A percentile compares a stretch with the other conserved stretches of the same genome.
These are phyloP conservation scores for Lordiphosa clarofinis DNA, from an alignment of 1,140 invertebrate species.

Conservation along the genomic window DNA sequence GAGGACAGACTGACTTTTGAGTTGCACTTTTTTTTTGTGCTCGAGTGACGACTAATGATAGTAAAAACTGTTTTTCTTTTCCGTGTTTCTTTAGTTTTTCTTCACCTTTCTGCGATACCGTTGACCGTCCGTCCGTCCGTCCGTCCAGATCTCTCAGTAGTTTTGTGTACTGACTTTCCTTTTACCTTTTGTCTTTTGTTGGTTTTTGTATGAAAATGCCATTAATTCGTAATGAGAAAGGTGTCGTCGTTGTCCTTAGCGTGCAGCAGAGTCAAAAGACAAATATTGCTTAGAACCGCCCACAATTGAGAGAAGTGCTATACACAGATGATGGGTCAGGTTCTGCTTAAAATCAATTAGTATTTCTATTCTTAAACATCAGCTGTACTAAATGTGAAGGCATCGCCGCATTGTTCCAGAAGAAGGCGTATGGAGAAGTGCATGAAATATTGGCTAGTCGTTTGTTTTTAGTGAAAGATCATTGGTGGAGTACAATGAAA, in stretches of 20 bases:
- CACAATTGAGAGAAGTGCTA: constrained; percentile 6
- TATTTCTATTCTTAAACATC: constrained; percentile 41
- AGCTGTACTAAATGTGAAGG: constrained; percentile 51
- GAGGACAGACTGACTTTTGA: constrained; percentile 29
- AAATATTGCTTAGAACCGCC: constrained; percentile 63
- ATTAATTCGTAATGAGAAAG: constrained; percentile 79
- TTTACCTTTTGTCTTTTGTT: constrained; percentile 35
- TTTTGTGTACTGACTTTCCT: constrained; percentile 42
- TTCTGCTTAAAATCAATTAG: constrained; percentile 78
- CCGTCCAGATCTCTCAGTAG: constrained; percentile 7
- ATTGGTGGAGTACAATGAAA: too few relatives aligned
- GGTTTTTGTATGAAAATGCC: constrained; percentile 40
- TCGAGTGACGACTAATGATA: constrained; percentile 64
- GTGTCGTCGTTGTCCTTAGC: constrained; percentile 47
- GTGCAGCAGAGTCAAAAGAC: constrained; percentile 62
- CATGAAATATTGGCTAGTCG: constrained; percentile 9
- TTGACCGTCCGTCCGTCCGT: not conserved
- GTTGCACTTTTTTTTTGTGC: constrained; percentile 24
- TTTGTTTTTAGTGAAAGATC: not conserved
- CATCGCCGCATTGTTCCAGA: too few relatives aligned
- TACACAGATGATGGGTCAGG: constrained; percentile 25
- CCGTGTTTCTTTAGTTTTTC: constrained; percentile 18
- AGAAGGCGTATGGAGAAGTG: constrained; percentile 1
- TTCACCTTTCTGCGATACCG: constrained; percentile 30
- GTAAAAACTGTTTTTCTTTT: constrained; percentile 65